Evolutionary conservation across 2,888 invertebrate species (phyloP).

Genomic region (Folsomia candida): DNA sequence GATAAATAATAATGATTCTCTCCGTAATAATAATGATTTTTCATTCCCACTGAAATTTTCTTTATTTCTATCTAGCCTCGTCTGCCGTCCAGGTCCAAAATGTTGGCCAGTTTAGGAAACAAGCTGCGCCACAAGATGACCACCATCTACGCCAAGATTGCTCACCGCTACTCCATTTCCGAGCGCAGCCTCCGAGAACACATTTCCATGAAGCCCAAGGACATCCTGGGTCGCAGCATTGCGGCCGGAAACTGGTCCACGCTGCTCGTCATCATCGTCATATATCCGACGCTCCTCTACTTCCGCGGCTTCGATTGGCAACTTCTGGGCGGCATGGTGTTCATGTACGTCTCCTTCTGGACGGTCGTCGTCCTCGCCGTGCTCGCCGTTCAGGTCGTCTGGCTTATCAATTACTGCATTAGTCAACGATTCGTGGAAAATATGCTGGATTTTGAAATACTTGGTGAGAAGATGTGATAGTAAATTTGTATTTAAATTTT

Average conservation of each 20-base stretch:
- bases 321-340: conserved; percentile 2
- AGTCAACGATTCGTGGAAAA: background rate
- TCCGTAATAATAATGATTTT: no score
- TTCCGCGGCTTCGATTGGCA: conserved; percentile 6
- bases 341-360: background rate
- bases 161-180: background rate
- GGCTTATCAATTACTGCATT: conserved; percentile 2
- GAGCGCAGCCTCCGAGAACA: background rate
- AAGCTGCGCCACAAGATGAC: background rate
- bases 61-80: no score
- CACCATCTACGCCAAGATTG: background rate
- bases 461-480: background rate
- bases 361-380: background rate
- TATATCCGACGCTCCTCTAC: conserved; percentile 19
- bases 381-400: background rate
- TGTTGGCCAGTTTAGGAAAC: background rate
- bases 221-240: background rate
- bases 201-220: conserved; percentile 10
- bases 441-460: conserved; percentile 2
- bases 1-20: no score
- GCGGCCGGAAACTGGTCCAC: conserved; percentile 8
- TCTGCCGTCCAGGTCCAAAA: no score
- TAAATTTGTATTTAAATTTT: background rate
- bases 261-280: background rate
- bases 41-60: no score